Conservation (phyloP, 30 jellyfish, hydroid and myxozoan species). For the Aurelia coerulea region DNA sequence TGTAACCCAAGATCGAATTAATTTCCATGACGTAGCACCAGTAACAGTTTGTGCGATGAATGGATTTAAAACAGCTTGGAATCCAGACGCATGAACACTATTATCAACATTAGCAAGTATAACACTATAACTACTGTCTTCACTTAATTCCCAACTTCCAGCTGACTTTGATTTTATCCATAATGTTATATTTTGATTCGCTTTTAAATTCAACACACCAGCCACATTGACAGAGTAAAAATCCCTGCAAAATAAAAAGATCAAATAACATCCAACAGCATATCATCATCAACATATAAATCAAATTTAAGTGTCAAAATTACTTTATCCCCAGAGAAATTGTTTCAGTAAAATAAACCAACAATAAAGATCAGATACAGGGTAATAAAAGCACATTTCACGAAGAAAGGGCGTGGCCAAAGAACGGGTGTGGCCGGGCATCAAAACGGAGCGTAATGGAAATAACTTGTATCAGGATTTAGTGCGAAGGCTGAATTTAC, state of each 20-base stretch:
- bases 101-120: slow-evolving; percentile 41
- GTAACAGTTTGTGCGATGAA: slow-evolving; percentile 61
- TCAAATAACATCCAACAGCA: no score
- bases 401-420: no score
- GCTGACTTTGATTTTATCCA: slow-evolving; percentile 73
- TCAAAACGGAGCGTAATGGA: no score
- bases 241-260: slow-evolving; percentile 65
- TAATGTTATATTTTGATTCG: slow-evolving; percentile 71
- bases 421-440: no score
- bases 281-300: no score
- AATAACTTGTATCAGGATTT: no score
- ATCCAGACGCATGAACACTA: slow-evolving; percentile 66
- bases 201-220: slow-evolving; percentile 69
- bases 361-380: no score
- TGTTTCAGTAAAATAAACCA: no score
- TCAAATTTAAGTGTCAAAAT: no score
- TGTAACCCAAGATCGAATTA: slow-evolving; percentile 72
- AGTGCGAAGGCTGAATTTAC: no score
- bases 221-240: slow-evolving; percentile 78
- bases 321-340: no score
- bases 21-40: slow-evolving; percentile 70
- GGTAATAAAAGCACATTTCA: no score
- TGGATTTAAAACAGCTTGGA: slow-evolving; percentile 80
- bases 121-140: slow-evolving; percentile 80
- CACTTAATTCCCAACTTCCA: slow-evolving; percentile 79